phyloP scores from a whole-genome alignment of 2,888 invertebrate genomes.

The Linnaemya vulpina region DNA sequence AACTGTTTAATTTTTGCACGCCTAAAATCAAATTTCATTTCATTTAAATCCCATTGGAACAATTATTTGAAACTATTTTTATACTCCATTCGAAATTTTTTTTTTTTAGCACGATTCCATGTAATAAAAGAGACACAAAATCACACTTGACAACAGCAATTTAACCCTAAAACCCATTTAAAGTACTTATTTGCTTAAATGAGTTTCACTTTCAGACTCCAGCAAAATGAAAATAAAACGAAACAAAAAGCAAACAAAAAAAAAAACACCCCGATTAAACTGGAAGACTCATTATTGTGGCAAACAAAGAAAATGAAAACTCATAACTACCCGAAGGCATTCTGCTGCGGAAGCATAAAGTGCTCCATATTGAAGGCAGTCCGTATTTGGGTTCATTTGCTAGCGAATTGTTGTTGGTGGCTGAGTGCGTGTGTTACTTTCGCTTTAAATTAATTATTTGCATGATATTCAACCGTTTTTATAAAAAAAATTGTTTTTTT shows the following conservation, averaged over 20 bases:
- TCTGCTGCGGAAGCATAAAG: not conserved
- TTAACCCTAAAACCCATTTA: constrained; percentile 48
- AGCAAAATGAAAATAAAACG: not conserved
- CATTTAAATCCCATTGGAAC: not conserved
- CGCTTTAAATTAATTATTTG: constrained; percentile 46
- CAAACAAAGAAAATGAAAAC: constrained; percentile 22
- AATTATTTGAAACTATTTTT: not conserved
- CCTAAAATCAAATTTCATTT: not conserved
- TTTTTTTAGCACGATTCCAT: not conserved
- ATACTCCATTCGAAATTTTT: no score
- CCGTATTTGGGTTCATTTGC: not conserved
- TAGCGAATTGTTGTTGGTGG: not conserved
- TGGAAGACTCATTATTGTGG: constrained; percentile 14
- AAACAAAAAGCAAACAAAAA: not conserved
- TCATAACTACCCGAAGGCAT: constrained; percentile 15
- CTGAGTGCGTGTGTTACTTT: not conserved
- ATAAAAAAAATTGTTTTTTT: not conserved
- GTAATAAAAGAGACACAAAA: not conserved
- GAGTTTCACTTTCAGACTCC: constrained; percentile 5
- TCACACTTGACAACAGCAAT: constrained; percentile 3
- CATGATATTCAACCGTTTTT: constrained; percentile 32
- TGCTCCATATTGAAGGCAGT: constrained; percentile 8
- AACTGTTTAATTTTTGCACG: not conserved
- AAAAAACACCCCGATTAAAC: not conserved
- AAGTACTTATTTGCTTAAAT: not conserved